Evolutionary conservation across 2,888 invertebrate species (phyloP).

Genomic region (Euplagia quadripunctaria): DNA sequence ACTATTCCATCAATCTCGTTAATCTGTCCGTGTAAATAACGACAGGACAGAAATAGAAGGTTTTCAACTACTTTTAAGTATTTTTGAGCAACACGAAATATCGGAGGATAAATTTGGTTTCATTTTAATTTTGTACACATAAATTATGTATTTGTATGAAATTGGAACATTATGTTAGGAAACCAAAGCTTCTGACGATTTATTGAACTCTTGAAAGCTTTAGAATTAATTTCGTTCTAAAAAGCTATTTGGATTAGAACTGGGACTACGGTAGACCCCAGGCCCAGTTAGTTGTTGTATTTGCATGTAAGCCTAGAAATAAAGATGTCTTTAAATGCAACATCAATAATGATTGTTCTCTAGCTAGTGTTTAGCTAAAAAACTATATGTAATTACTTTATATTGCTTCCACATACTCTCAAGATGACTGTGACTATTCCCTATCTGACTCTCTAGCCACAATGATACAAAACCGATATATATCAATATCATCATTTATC

Average conservation of each 20-base stretch:
- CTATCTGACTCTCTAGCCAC: not conserved
- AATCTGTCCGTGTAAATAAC: slow-evolving; percentile 61
- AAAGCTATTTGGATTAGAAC: not conserved
- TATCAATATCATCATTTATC: not conserved
- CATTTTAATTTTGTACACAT: not conserved
- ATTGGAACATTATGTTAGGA: too few relatives aligned
- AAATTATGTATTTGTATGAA: not conserved
- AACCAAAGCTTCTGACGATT: not conserved
- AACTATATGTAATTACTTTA: not conserved
- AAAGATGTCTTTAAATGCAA: not conserved
- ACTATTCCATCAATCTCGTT: slow-evolving; percentile 68
- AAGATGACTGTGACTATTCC: not conserved
- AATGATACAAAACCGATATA: not conserved
- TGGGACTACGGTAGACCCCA: not conserved
- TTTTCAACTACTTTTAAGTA: slow-evolving; percentile 28
- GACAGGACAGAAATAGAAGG: slow-evolving; percentile 57
- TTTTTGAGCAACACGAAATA: slow-evolving; percentile 24
- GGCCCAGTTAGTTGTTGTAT: not conserved
- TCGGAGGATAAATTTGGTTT: slow-evolving; percentile 42
- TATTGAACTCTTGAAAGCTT: not conserved
- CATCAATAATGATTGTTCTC: not conserved
- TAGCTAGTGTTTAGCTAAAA: not conserved
- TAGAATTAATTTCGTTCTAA: not conserved
- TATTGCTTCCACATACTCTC: not conserved
- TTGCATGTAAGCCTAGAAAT: not conserved